Evolutionary conservation across 2,888 invertebrate genomes (phyloP), one percentile per base, ranked within the genome.

Genomic region (Cantharis rufa): DNA sequence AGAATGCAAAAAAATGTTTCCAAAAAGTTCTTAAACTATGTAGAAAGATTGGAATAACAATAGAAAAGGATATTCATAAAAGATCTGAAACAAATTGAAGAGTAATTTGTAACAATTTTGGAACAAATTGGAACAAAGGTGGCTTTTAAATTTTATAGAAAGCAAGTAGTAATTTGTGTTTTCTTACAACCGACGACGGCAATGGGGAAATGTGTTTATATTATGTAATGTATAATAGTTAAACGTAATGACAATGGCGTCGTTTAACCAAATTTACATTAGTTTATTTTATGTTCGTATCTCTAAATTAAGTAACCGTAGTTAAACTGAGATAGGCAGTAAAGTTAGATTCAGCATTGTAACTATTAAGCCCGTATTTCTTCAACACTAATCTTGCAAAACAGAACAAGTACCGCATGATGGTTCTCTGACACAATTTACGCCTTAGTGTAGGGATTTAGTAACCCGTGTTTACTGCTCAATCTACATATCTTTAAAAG

Each of bases 371-470:
- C 71, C 75, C 78, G 78, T 76, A 76, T 76, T 79, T 76, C 78
- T 79, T 79, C 79, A 77, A 74, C 78, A 79, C 80, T 80, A 80
- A 80, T 80, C 79, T 80, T 76, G 74, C 72, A 75, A 79, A 87
- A 88, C 86, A 85, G 85, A 83, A 84, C 84, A 84, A 85, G 85
- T 83, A 86, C 88, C 87, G 85, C 88, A 87, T 86, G 87, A 88
- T 87, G 86, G 87, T 86, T 86, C 87, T 83, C 85, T 85, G 86
- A 87, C 87, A 87, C 87, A 87, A 87, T 88, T 88, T 87, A 88
- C 87, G 86, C 85, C 86, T 85, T 83, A 84, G 84, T 84, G 84
- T 84, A 84, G 84, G 88, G 87, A 87, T 87, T 87, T 87, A 84
- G 82, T 85, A 85, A 84, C 83, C 85, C 84, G 82, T 84, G 85